phyloP scores from a whole-genome alignment of 2,797 vertebrate species.

The Hippocampus kuda region DNA sequence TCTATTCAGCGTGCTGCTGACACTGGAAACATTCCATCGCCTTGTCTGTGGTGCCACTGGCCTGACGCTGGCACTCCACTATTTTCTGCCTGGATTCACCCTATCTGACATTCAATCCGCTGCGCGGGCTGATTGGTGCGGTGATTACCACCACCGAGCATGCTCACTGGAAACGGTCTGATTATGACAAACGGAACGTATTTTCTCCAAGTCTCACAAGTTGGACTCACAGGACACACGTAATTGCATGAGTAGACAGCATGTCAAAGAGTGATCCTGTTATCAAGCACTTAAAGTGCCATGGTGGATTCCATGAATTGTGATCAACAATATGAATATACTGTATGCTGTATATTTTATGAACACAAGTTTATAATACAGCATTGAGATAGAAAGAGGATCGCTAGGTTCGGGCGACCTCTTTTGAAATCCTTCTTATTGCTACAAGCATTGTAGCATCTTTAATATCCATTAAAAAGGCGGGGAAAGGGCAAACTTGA shows the following conservation, averaged over 20 bases:
- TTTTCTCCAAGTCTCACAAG: slow-evolving; percentile 13
- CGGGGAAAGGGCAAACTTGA: neutral
- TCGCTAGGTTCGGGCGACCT: neutral
- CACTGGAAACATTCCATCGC: slow-evolving; percentile 33
- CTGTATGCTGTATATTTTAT: too few relatives aligned
- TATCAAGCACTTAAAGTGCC: slow-evolving; percentile 14
- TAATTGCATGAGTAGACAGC: slow-evolving; percentile 17
- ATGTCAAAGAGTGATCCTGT: slow-evolving; percentile 6
- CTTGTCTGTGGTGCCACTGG: slow-evolving; percentile 27
- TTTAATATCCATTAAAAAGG: neutral
- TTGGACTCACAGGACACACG: slow-evolving; percentile 35
- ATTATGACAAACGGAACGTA: slow-evolving; percentile 8
- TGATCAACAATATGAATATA: neutral
- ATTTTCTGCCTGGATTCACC: slow-evolving; percentile 58
- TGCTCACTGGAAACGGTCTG: slow-evolving; percentile 40
- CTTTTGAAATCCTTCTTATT: neutral
- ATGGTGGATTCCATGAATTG: slow-evolving; percentile 28
- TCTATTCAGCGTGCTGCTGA: slow-evolving; percentile 19
- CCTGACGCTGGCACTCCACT: slow-evolving; percentile 41
- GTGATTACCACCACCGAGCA: slow-evolving; percentile 54
- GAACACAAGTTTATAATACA: neutral
- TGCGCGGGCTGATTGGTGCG: slow-evolving; percentile 52
- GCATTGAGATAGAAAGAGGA: neutral
- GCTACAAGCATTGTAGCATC: neutral
- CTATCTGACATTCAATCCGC: slow-evolving; percentile 60